Conservation (phyloP, 2,113 vertebrate species). For the Muntiacus reevesi region DNA sequence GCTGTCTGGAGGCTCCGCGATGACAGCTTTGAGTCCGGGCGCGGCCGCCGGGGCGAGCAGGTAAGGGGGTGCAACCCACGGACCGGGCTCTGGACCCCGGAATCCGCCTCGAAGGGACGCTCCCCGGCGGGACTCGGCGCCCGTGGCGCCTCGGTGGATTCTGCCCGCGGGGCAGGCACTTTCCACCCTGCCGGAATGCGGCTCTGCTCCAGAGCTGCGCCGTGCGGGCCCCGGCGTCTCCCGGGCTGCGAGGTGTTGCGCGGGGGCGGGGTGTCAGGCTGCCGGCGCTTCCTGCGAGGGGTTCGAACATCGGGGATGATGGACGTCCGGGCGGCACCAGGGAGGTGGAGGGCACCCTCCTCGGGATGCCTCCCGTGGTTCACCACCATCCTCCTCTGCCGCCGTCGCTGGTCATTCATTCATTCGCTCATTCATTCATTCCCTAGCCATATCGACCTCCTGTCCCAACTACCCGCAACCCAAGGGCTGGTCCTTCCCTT, state of each 20-base stretch:
- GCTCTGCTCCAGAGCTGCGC: not conserved
- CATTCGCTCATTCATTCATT: conserved; percentile 3
- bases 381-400: not conserved
- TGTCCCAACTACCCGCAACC: not conserved
- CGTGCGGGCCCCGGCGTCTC: not conserved
- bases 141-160: not conserved
- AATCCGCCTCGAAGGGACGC: not conserved
- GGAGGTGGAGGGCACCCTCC: not conserved
- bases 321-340: not conserved
- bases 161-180: not conserved
- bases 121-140: not conserved
- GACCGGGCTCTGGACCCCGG: rapidly evolving
- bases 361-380: not conserved
- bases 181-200: not conserved
- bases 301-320: not conserved
- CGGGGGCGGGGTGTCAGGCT: not conserved
- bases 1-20: not conserved
- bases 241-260: not conserved
- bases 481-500: not conserved
- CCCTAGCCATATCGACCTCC: not conserved
- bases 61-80: conserved; percentile 10
- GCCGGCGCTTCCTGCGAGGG: too few relatives aligned
- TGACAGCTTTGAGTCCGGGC: conserved; percentile 50
- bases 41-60: not conserved
- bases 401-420: not conserved